These are phyloP conservation scores for Platichthys flesus DNA, from an alignment of 2,113 vertebrate species.

Conservation along the genomic window DNA sequence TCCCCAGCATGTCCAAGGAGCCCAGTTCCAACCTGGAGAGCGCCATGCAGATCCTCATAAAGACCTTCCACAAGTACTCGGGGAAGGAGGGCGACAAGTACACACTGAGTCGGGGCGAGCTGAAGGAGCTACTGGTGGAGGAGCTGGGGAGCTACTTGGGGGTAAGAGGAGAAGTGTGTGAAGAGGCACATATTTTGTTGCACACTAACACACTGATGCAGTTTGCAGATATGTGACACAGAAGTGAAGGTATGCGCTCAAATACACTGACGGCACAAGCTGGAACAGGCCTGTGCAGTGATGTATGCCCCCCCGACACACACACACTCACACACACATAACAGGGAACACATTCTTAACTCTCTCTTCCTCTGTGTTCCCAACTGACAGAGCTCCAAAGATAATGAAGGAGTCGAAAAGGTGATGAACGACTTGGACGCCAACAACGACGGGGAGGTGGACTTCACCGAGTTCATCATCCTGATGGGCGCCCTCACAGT, in stretches of 20 bases:
- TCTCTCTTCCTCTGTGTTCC: not conserved
- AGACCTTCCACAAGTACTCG: slow-evolving; percentile 89
- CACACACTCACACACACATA: not conserved
- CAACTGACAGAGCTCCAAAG: slow-evolving; percentile 76
- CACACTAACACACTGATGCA: slow-evolving; percentile 11
- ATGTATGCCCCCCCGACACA: slow-evolving; percentile 3
- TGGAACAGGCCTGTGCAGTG: slow-evolving; percentile 47
- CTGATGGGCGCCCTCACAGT: slow-evolving; percentile 86
- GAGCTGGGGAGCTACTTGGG: slow-evolving; percentile 84
- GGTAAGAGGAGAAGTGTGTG: slow-evolving; percentile 62
- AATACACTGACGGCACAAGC: slow-evolving; percentile 34
- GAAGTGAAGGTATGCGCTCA: slow-evolving; percentile 46
- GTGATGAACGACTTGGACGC: slow-evolving; percentile 86
- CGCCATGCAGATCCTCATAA: slow-evolving; percentile 88
- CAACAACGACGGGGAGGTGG: slow-evolving; percentile 87
- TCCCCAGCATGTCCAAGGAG: slow-evolving; percentile 84
- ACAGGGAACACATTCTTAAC: slow-evolving; percentile 38
- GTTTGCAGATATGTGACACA: slow-evolving; percentile 40
- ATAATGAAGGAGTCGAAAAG: slow-evolving; percentile 84
- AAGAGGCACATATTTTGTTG: slow-evolving; percentile 23
- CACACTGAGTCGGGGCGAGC: slow-evolving; percentile 84
- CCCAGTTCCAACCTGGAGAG: slow-evolving; percentile 84
- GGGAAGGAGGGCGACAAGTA: slow-evolving; percentile 89
- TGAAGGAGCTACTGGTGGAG: slow-evolving; percentile 87
- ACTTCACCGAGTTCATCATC: slow-evolving; percentile 88